phyloP scores from a whole-genome alignment of 2,888 invertebrate species.

The Phoenoteleia sp. region DNA sequence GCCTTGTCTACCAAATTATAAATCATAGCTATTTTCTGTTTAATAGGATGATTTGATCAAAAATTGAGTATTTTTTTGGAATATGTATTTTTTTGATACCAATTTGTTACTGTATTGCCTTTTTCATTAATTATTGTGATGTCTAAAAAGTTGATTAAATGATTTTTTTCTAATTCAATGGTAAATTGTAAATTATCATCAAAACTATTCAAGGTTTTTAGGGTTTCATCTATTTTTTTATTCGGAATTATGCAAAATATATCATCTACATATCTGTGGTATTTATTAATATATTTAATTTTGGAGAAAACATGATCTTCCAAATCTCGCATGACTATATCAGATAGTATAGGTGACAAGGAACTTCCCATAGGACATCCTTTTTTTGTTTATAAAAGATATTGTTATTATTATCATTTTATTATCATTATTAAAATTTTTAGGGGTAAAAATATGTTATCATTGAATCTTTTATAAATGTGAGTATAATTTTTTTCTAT shows the following conservation, averaged over 20 bases:
- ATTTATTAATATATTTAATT: background rate
- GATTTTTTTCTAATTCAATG: conserved; percentile 17
- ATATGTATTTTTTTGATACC: conserved; percentile 11
- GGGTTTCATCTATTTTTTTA: background rate
- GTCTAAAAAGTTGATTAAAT: conserved; percentile 3
- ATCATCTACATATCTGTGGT: conserved; percentile 4
- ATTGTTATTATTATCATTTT: no score
- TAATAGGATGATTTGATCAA: background rate
- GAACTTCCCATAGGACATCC: no score
- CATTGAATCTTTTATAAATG: background rate
- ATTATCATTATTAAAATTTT: no score
- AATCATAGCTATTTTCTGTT: conserved; percentile 1
- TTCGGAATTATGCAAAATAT: background rate
- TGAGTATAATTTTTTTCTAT: background rate
- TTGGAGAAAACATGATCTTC: background rate
- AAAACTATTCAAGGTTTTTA: background rate
- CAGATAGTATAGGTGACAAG: no score
- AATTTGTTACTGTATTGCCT: background rate
- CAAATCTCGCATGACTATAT: background rate
- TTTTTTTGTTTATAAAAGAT: no score
- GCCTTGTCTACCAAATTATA: conserved; percentile 8
- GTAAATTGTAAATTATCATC: conserved; percentile 12
- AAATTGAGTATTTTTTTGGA: background rate
- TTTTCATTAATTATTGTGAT: background rate
- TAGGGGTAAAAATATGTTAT: no score